phyloP scores from a whole-genome alignment of 2,113 vertebrate species.

The Leucoraja erinaceus region DNA sequence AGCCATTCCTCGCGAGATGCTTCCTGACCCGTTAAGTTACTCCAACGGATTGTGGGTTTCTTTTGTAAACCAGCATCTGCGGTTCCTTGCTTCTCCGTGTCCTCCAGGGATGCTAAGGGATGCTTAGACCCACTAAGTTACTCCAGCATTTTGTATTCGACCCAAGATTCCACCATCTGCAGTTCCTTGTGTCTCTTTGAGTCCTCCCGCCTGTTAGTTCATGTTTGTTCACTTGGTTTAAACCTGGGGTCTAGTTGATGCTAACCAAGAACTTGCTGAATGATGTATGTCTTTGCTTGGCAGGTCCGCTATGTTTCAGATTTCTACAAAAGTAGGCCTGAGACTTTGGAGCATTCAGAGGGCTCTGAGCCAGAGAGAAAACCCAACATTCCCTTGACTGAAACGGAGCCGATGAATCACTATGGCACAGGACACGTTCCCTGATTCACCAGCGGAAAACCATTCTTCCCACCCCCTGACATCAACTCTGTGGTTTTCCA shows the following conservation, averaged over 20 bases:
- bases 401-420: slow-evolving; percentile 68
- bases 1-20: too few relatives aligned
- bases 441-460: slow-evolving; percentile 47
- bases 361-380: slow-evolving; percentile 63
- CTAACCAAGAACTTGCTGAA: not conserved
- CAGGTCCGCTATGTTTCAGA: slow-evolving; percentile 79
- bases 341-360: slow-evolving; percentile 42
- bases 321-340: slow-evolving; percentile 77
- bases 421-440: slow-evolving; percentile 57
- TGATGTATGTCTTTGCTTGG: not conserved
- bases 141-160: too few relatives aligned
- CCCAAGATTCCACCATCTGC: too few relatives aligned
- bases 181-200: too few relatives aligned
- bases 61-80: too few relatives aligned
- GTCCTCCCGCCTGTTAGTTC: slow-evolving; percentile 44
- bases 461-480: not conserved
- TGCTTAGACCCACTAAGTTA: too few relatives aligned
- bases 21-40: too few relatives aligned
- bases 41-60: too few relatives aligned
- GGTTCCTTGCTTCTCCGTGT: too few relatives aligned
- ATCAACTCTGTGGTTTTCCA: not conserved
- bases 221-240: not conserved
- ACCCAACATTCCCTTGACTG: slow-evolving; percentile 66
- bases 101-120: too few relatives aligned
- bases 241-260: too few relatives aligned